A percentile compares a stretch with the other conserved stretches of the same genome.
phyloP scores from a whole-genome alignment of 2,797 vertebrate genomes.

The Vipera latastei region DNA sequence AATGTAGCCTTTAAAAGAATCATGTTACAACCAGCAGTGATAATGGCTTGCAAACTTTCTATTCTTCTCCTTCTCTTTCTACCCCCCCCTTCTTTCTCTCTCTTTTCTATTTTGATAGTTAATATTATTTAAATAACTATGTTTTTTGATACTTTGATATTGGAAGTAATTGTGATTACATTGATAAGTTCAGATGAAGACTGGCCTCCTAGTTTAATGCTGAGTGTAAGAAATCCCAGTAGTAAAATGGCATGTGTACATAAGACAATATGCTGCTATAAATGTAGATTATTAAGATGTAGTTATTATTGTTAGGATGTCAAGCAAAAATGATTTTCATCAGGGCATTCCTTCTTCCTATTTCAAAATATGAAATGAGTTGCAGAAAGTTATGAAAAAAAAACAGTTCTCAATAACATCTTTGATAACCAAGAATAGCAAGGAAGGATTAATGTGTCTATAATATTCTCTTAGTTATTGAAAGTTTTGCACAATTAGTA shows the following conservation, averaged over 20 bases:
- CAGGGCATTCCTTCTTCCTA: background rate
- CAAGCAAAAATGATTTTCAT: background rate
- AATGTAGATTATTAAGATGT: background rate
- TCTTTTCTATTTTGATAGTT: background rate
- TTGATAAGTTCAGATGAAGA: slow-evolving; percentile 15
- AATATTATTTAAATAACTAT: background rate
- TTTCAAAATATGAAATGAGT: background rate
- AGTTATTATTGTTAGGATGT: background rate
- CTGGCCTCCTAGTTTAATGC: background rate
- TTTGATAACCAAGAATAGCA: background rate
- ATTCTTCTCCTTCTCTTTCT: background rate
- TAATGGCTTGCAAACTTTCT: background rate
- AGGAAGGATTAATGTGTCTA: background rate
- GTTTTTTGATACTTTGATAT: background rate
- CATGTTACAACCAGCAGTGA: background rate
- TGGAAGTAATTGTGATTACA: background rate
- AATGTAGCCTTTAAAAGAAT: slow-evolving; percentile 20
- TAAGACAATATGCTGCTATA: background rate
- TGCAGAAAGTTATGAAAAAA: background rate
- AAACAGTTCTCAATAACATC: background rate
- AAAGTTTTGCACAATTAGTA: background rate
- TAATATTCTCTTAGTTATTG: background rate
- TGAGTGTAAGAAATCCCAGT: background rate
- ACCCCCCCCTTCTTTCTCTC: background rate
- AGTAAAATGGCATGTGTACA: background rate